Evolutionary conservation across 2,888 invertebrate genomes (phyloP), one percentile per base, ranked within the genome.

Genomic region (Polydrusus pterygomalis): DNA sequence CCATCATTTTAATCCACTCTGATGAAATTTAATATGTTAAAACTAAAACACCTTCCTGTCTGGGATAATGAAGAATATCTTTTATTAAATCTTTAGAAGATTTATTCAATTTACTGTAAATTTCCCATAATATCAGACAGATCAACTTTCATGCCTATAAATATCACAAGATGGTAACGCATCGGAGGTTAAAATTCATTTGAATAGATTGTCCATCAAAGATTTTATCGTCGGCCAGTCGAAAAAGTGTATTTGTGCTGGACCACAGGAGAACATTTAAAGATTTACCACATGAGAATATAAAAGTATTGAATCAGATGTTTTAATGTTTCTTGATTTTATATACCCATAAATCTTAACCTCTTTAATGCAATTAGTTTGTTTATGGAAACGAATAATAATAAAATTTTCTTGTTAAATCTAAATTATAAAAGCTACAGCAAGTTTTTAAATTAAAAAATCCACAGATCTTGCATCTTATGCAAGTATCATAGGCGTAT

Each of bases 121-220:
- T 60, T 60, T 60, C 58, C 58, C 38, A 60, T 60, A 60, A 60
- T 60, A 60, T 60, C 17, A 60, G 58, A 38, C 58, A 38, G 58
- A 60, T 60, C 58, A 60, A 18, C 58, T 60, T 60, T 60, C 58
- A 60, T 60, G 38, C 58, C 58, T 60, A 60, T 60, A 60, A 60
- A 60, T 60, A 40, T 38, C 38, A 60, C 58, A 18, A 18, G 38
- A 17, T 38, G 38, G 58, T 60, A 60, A 60, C 58, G 58, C 38
- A 60, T 40, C 58, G 5, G 58, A 60, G 58, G 58, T 60, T 60
- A 60, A 60, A 60, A 60, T 60, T 17, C 58, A 60, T 60, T 60
- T 60, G 58, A 60, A 60, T 60, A 60, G 58, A 60, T 60, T 60
- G 58, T 60, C 38, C 58, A 60, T 60, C 38, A 38, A 38, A 60